A percentile compares a stretch with the other conserved stretches of the same genome.
Evolutionary conservation across 2,797 vertebrate species (phyloP).

Genomic region (Pangasius sanitwongsei): DNA sequence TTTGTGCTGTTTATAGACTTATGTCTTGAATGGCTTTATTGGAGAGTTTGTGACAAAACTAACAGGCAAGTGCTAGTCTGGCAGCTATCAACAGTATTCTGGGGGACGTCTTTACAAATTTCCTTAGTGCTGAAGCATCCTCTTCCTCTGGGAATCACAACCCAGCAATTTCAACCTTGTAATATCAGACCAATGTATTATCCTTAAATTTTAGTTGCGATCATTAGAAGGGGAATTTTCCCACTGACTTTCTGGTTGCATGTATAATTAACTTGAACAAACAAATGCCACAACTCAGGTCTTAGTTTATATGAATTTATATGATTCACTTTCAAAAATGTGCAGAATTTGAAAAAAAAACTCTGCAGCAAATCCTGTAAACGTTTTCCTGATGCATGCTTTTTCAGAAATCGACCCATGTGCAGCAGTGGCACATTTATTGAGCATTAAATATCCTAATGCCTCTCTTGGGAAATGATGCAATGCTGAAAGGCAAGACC

Average conservation of each 20-base stretch:
- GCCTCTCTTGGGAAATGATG: constrained; percentile 53
- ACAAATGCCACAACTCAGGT: background rate
- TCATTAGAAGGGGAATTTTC: background rate
- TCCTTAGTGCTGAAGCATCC: background rate
- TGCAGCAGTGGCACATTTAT: constrained; percentile 50
- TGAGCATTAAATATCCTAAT: constrained; percentile 56
- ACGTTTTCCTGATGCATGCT: background rate
- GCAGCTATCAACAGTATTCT: background rate
- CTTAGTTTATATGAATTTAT: background rate
- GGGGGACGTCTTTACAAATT: background rate
- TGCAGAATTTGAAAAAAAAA: background rate
- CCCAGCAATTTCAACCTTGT: background rate
- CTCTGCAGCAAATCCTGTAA: background rate
- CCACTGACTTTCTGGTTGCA: background rate
- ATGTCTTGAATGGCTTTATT: background rate
- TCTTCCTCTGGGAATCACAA: background rate
- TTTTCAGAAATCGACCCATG: constrained; percentile 5
- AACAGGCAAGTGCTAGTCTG: constrained; percentile 6
- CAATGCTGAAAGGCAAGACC: constrained; percentile 46
- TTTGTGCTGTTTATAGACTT: background rate
- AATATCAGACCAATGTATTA: background rate
- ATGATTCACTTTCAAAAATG: background rate
- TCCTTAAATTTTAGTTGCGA: background rate
- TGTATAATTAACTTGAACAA: background rate
- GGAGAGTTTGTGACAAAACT: constrained; percentile 21